phyloP scores from a whole-genome alignment of 2,888 invertebrate species.

The Rhopalosiphum nymphaeae region DNA sequence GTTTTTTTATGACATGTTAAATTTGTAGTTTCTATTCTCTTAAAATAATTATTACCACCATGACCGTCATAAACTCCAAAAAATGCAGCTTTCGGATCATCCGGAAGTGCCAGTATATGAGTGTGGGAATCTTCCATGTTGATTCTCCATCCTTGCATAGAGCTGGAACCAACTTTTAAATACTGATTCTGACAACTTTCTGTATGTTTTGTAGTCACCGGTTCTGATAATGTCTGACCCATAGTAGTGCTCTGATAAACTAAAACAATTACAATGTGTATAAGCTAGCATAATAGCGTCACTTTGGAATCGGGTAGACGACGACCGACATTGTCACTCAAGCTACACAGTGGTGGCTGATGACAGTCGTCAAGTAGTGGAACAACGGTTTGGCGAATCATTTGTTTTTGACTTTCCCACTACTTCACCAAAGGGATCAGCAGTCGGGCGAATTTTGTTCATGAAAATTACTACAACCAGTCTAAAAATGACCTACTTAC shows the following conservation, averaged over 20 bases:
- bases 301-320: neutral
- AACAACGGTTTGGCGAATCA: neutral
- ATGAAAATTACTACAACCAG: neutral
- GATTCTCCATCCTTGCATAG: slow-evolving; percentile 99
- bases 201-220: slow-evolving; percentile 90
- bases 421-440: neutral
- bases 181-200: slow-evolving; percentile 82
- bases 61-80: slow-evolving; percentile 98
- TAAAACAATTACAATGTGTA: slow-evolving; percentile 15
- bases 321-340: neutral
- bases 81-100: slow-evolving; percentile 92
- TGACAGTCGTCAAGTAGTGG: neutral
- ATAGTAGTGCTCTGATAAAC: slow-evolving; percentile 72
- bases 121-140: slow-evolving; percentile 99
- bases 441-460: neutral
- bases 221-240: slow-evolving; percentile 98
- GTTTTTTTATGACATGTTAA: neutral
- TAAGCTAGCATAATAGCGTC: neutral
- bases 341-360: neutral
- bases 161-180: slow-evolving; percentile 90
- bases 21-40: neutral
- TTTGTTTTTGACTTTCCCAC: neutral
- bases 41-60: slow-evolving; percentile 76
- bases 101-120: slow-evolving; percentile 91
- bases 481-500: slow-evolving; percentile 61